Conservation (phyloP, 2,797 vertebrate species). For the Tauraco hartlaubi region DNA sequence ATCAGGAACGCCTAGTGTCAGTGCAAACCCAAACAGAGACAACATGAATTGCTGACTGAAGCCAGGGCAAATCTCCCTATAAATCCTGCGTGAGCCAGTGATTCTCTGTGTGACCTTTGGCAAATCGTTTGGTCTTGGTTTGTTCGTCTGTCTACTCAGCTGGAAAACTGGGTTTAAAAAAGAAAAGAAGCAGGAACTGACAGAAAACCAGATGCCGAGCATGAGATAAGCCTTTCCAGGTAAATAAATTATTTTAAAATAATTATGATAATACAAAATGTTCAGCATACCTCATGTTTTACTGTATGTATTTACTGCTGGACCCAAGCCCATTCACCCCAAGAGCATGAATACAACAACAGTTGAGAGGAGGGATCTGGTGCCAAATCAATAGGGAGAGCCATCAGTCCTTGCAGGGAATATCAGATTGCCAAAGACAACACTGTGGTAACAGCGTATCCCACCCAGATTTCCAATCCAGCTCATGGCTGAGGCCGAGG, state of each 20-base stretch:
- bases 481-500: neutral
- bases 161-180: conserved; percentile 36
- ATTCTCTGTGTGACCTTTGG: conserved; percentile 61
- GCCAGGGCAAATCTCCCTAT: conserved; percentile 41
- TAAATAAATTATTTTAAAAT: conserved; percentile 57
- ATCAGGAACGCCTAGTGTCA: neutral
- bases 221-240: conserved; percentile 53
- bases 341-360: neutral
- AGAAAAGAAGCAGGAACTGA: neutral
- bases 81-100: conserved; percentile 44
- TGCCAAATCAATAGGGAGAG: conserved; percentile 31
- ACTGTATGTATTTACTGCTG: conserved; percentile 14
- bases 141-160: conserved; percentile 67
- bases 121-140: conserved; percentile 57
- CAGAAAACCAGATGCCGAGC: conserved; percentile 44
- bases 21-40: conserved; percentile 54
- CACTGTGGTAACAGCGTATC: conserved; percentile 15
- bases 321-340: neutral
- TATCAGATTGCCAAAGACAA: conserved; percentile 41
- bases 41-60: conserved; percentile 51
- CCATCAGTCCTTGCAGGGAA: conserved; percentile 17
- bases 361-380: neutral
- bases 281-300: neutral
- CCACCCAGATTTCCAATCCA: conserved; percentile 14
- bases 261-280: conserved; percentile 5